Evolutionary conservation across 1,140 invertebrate species (phyloP).

Genomic region (Hycleus phaleratus): DNA sequence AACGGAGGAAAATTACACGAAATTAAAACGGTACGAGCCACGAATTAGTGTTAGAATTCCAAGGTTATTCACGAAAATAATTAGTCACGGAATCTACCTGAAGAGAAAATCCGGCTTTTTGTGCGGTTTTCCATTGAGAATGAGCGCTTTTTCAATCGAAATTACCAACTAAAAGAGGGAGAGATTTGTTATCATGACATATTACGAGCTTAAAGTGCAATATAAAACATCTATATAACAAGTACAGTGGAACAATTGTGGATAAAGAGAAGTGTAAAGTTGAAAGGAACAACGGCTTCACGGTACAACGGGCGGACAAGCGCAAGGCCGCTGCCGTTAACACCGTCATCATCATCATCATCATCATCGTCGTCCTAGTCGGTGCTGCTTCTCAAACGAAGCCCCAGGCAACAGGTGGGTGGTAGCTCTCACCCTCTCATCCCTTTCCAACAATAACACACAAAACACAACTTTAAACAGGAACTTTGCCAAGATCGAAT

Average conservation of each 20-base stretch:
- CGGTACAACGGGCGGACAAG: slow-evolving; percentile 8
- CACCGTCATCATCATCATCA: too few relatives aligned
- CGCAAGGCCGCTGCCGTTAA: slow-evolving; percentile 1
- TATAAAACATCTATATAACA: background rate
- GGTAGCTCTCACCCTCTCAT: background rate
- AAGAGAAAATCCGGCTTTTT: too few relatives aligned
- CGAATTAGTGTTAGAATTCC: too few relatives aligned
- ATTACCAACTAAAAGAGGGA: too few relatives aligned
- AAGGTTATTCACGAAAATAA: too few relatives aligned
- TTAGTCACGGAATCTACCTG: too few relatives aligned
- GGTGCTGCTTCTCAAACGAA: background rate
- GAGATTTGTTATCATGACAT: slow-evolving; percentile 10
- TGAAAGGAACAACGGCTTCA: slow-evolving; percentile 13
- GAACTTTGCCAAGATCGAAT: background rate
- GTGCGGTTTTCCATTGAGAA: too few relatives aligned
- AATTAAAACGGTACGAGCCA: too few relatives aligned
- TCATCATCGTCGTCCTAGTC: too few relatives aligned
- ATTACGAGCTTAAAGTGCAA: slow-evolving; percentile 7
- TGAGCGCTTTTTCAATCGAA: too few relatives aligned
- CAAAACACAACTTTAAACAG: slow-evolving; percentile 7
- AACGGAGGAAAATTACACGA: too few relatives aligned
- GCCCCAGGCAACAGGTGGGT: slow-evolving; percentile 16
- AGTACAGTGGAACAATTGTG: background rate
- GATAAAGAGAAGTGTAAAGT: background rate
- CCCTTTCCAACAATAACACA: slow-evolving; percentile 1